These are phyloP conservation scores for Syngnathus rostellatus DNA, from an alignment of 2,797 vertebrate species.

Conservation along the genomic window DNA sequence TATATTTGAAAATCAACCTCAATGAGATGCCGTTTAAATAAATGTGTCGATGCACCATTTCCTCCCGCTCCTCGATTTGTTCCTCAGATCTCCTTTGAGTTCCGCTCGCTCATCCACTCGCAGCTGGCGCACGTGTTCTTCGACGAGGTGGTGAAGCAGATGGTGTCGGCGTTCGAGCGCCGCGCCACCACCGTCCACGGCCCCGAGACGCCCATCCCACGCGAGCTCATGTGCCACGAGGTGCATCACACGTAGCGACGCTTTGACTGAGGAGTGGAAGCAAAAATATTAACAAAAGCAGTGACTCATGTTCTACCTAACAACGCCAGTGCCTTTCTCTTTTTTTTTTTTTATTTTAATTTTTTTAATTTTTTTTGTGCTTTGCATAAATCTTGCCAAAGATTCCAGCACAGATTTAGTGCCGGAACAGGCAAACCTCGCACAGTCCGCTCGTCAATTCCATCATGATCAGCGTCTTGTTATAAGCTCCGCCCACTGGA, in stretches of 20 bases:
- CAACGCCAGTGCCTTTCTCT: slow-evolving; percentile 55
- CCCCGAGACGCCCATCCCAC: slow-evolving; percentile 85
- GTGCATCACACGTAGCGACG: slow-evolving; percentile 81
- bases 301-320: slow-evolving; percentile 23
- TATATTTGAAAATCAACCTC: slow-evolving; percentile 20
- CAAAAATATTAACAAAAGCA: slow-evolving; percentile 11
- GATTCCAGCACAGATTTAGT: neutral
- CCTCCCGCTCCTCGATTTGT: too few species aligned
- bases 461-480: neutral
- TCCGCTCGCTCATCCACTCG: slow-evolving; percentile 90
- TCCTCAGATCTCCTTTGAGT: slow-evolving; percentile 88
- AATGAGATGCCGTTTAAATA: neutral
- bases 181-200: slow-evolving; percentile 78
- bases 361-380: neutral
- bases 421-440: neutral
- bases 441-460: neutral
- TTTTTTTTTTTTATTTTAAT: neutral
- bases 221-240: slow-evolving; percentile 90
- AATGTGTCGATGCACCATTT: too few species aligned
- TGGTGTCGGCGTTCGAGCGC: slow-evolving; percentile 88
- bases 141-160: slow-evolving; percentile 94
- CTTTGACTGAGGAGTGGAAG: neutral
- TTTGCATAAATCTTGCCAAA: neutral
- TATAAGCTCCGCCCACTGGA: neutral
- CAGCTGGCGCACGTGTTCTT: slow-evolving; percentile 88